Percentiles rank a stretch among this genome's conserved stretches.
These are phyloP conservation scores for Schizothorax lantsangensis DNA, from an alignment of 2,797 vertebrate species.

Conservation along the genomic window DNA sequence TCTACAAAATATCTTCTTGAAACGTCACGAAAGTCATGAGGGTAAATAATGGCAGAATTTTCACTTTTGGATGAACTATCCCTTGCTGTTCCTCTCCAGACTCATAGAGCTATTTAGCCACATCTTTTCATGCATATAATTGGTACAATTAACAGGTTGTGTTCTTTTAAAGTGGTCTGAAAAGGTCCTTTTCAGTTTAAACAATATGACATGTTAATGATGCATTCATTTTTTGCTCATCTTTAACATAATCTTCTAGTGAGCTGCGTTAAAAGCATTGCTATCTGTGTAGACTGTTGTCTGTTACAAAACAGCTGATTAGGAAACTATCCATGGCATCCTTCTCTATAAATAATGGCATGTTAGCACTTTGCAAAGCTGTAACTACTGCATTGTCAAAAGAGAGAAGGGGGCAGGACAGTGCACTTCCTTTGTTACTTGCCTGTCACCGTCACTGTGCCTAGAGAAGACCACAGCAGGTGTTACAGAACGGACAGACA, in stretches of 20 bases:
- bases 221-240: constrained; percentile 37
- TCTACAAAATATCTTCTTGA: too few relatives aligned
- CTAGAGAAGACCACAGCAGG: constrained; percentile 52
- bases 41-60: neutral
- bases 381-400: constrained; percentile 33
- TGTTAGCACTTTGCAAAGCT: constrained; percentile 55
- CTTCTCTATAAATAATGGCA: constrained; percentile 78
- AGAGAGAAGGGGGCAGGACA: constrained; percentile 53
- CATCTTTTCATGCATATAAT: constrained; percentile 13
- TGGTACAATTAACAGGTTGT: neutral
- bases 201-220: constrained; percentile 18
- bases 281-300: constrained; percentile 61
- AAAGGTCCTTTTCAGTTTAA: constrained; percentile 23
- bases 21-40: neutral
- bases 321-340: constrained; percentile 77
- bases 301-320: constrained; percentile 72
- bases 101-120: constrained; percentile 49
- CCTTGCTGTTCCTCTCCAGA: constrained; percentile 15
- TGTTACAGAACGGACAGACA: constrained; percentile 34
- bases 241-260: constrained; percentile 37
- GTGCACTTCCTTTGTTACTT: constrained; percentile 58
- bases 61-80: neutral
- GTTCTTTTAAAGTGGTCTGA: neutral
- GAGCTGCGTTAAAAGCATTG: constrained; percentile 61
- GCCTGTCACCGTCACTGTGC: constrained; percentile 50